phyloP scores from a whole-genome alignment of 2,797 vertebrate species.

The Tapirus indicus region DNA sequence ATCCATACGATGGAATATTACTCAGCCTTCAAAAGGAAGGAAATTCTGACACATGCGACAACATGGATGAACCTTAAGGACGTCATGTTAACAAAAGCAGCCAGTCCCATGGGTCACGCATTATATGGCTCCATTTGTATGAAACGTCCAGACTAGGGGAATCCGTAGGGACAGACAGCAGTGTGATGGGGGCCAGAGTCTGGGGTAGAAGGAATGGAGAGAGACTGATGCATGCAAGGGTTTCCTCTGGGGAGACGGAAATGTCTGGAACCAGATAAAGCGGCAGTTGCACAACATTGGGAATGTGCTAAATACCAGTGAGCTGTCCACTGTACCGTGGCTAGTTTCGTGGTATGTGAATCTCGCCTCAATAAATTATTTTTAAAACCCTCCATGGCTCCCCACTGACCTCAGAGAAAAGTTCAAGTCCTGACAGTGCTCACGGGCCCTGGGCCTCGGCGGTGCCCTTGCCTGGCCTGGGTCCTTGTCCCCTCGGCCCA shows the following conservation, averaged over 20 bases:
- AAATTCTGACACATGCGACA: accelerated
- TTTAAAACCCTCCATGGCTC: not conserved
- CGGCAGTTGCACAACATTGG: not conserved
- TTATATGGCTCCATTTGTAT: accelerated
- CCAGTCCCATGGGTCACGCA: not conserved
- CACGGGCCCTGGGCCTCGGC: not conserved
- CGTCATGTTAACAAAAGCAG: not conserved
- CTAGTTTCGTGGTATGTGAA: not conserved
- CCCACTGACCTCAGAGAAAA: not conserved
- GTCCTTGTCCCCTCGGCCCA: not conserved
- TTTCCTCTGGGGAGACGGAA: not conserved
- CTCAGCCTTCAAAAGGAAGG: not conserved
- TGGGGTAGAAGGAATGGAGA: not conserved
- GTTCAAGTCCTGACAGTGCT: not conserved
- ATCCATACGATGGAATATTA: not conserved
- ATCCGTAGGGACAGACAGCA: not conserved
- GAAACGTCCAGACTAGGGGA: not conserved
- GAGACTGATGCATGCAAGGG: no score
- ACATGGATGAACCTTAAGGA: not conserved
- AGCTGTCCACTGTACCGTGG: not conserved
- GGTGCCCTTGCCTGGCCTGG: not conserved
- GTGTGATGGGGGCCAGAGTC: not conserved
- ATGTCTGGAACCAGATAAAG: not conserved
- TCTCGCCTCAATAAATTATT: not conserved
- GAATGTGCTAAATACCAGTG: not conserved